A percentile compares a stretch with the other conserved stretches of the same genome.
phyloP scores from a whole-genome alignment of 2,888 invertebrate genomes.

The Clivina fossor region DNA sequence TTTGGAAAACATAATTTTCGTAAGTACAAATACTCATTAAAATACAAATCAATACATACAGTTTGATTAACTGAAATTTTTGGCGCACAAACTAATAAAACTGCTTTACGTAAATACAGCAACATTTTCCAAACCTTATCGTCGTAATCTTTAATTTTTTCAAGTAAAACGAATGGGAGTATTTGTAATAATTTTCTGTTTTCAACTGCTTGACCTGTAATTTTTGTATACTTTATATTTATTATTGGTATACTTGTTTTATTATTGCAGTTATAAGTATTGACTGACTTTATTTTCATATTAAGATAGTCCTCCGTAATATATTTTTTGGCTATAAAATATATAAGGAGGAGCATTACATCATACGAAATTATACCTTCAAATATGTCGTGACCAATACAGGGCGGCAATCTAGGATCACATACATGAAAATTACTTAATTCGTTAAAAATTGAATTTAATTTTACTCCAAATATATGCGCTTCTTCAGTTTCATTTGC shows the following conservation, averaged over 20 bases:
- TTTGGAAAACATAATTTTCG: too few species aligned
- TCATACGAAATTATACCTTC: slow-evolving; percentile 39
- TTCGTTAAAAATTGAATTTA: slow-evolving; percentile 38
- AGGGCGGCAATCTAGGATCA: slow-evolving; percentile 39
- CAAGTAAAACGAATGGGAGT: slow-evolving; percentile 5
- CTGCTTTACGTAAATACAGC: background rate
- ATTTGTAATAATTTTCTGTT: slow-evolving; percentile 14
- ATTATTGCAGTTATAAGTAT: slow-evolving; percentile 11
- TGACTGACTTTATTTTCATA: slow-evolving; percentile 16
- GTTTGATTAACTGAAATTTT: too few species aligned
- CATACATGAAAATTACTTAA: slow-evolving; percentile 40
- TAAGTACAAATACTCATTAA: too few species aligned
- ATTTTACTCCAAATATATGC: slow-evolving; percentile 37
- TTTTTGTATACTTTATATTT: slow-evolving; percentile 26
- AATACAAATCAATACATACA: too few species aligned
- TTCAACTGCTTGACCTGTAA: slow-evolving; percentile 9
- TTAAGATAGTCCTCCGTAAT: slow-evolving; percentile 30
- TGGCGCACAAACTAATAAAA: too few species aligned
- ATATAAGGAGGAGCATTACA: slow-evolving; percentile 36
- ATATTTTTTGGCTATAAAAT: slow-evolving; percentile 33
- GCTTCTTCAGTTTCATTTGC: background rate
- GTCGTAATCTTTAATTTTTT: slow-evolving; percentile 2
- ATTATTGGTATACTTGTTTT: slow-evolving; percentile 15
- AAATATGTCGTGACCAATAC: slow-evolving; percentile 41
- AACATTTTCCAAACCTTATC: slow-evolving; percentile 16